A percentile compares a stretch with the other conserved stretches of the same genome.
These are phyloP conservation scores for Peribatodes rhomboidaria DNA, from an alignment of 2,888 invertebrate species.

Conservation along the genomic window DNA sequence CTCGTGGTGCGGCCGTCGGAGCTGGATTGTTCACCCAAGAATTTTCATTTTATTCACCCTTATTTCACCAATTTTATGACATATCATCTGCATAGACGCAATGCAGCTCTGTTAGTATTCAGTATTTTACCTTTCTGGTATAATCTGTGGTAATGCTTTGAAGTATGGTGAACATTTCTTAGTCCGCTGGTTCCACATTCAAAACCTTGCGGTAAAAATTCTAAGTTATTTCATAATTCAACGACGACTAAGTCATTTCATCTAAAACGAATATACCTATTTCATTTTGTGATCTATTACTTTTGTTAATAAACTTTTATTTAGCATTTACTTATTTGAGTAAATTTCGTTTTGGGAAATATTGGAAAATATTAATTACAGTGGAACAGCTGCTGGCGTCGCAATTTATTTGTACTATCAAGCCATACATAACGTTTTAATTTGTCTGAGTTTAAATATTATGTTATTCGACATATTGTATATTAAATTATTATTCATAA, in stretches of 20 bases:
- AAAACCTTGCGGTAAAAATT: not conserved
- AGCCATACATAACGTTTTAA: not conserved
- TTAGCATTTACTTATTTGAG: not conserved
- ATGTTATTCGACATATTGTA: not conserved
- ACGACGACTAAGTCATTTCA: too few species aligned
- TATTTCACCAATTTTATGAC: slow-evolving; percentile 18
- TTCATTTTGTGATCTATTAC: too few species aligned
- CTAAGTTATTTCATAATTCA: not conserved
- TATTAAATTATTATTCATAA: too few species aligned
- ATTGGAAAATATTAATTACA: slow-evolving; percentile 18
- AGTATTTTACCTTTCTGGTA: not conserved
- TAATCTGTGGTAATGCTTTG: not conserved
- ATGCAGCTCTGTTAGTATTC: slow-evolving; percentile 11
- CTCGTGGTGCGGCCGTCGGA: slow-evolving; percentile 4
- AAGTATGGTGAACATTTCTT: not conserved
- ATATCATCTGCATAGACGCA: slow-evolving; percentile 19
- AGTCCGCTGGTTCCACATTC: not conserved
- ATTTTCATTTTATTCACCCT: slow-evolving; percentile 22
- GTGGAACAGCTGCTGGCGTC: slow-evolving; percentile 18
- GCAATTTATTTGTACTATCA: slow-evolving; percentile 16
- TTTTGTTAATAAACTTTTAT: not conserved
- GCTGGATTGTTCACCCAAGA: slow-evolving; percentile 15
- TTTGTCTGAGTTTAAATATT: not conserved
- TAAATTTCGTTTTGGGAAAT: slow-evolving; percentile 14
- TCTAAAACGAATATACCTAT: too few species aligned